Evolutionary conservation across 1,140 invertebrate species (phyloP), one percentile per base, ranked within the genome.

Genomic region (Saccostrea cuccullata): DNA sequence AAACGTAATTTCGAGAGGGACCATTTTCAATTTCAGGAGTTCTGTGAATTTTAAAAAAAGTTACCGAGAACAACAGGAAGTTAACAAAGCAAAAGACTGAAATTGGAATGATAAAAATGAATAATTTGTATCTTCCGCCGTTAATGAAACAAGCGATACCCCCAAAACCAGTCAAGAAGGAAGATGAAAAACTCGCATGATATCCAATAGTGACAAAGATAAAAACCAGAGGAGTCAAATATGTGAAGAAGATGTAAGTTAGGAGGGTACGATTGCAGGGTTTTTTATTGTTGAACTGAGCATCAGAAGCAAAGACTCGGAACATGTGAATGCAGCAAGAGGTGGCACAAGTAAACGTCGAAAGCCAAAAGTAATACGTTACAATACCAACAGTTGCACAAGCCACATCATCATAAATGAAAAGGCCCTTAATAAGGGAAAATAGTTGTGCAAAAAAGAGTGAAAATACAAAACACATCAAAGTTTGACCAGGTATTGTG

Each of bases 51-150:
- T 83, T 77, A 36, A 55, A 23, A 26, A 84, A 26, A 2, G 87
- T 88, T 3, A 86, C 20, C 6, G 67, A 36, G 47, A 88, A 90
- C 23, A 87, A 88, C 26, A 88, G 12, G 12, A 82, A 30, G 26
- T 90, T 90, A 6, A 55, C 56, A n/a, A 86, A 12, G 30, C 89
- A 90, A 58, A 90, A 67, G 11, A 88, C 1, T 6, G 84, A 47
- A 47, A 47, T 47, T 47, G 47, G 47, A 47, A 47, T 47, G 47
- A 47, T 47, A 47, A 47, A 47, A 11, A 23, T 60, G 12, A 20
- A 30, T 0, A 87, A 55, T 26, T 55, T 23, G 12, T 82, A 55
- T 9, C 26, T 26, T 67, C 13, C n/a, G 23, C 55, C 15, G 8
- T 26, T 17, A 0, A 87, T 47, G 36, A 89, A 89, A 85, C 89